Percentiles rank a stretch among this genome's conserved stretches.
Evolutionary conservation across 2,113 vertebrate species (phyloP).

Genomic region (Podarcis muralis): DNA sequence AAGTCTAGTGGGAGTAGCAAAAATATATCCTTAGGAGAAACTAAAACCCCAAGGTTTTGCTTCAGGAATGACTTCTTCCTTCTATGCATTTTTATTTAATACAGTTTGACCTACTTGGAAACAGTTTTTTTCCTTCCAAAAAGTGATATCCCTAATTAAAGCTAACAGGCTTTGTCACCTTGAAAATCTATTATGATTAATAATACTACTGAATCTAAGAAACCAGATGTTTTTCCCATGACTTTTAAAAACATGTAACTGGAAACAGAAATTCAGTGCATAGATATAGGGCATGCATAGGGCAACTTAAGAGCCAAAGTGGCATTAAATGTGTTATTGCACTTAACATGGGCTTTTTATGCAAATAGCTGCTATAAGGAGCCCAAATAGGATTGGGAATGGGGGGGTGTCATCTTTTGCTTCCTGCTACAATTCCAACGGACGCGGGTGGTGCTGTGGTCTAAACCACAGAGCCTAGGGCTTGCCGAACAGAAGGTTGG

Average conservation of each 20-base stretch:
- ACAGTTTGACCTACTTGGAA: slow-evolving; percentile 40
- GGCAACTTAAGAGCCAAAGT: not conserved
- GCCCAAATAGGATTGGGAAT: too few species aligned
- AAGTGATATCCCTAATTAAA: slow-evolving; percentile 15
- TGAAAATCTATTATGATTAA: not conserved
- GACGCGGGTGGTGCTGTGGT: too few species aligned
- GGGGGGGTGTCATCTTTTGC: not conserved
- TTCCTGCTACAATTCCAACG: not conserved
- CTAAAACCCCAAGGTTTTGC: not conserved
- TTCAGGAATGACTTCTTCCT: slow-evolving; percentile 38
- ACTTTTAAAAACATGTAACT: not conserved
- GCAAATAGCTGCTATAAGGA: not conserved
- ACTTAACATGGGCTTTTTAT: slow-evolving; percentile 31
- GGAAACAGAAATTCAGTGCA: slow-evolving; percentile 6
- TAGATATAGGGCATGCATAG: not conserved
- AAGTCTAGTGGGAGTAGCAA: not conserved
- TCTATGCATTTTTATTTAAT: slow-evolving; percentile 41
- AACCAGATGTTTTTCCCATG: slow-evolving; percentile 2
- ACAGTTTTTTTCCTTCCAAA: not conserved
- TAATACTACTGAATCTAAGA: not conserved
- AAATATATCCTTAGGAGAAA: not conserved
- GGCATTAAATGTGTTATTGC: not conserved
- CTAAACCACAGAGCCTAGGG: too few species aligned
- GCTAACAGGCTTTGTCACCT: slow-evolving; percentile 1
- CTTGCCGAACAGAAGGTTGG: too few species aligned